phyloP scores from a whole-genome alignment of 2,113 vertebrate species.

The Atlantisia rogersi region DNA sequence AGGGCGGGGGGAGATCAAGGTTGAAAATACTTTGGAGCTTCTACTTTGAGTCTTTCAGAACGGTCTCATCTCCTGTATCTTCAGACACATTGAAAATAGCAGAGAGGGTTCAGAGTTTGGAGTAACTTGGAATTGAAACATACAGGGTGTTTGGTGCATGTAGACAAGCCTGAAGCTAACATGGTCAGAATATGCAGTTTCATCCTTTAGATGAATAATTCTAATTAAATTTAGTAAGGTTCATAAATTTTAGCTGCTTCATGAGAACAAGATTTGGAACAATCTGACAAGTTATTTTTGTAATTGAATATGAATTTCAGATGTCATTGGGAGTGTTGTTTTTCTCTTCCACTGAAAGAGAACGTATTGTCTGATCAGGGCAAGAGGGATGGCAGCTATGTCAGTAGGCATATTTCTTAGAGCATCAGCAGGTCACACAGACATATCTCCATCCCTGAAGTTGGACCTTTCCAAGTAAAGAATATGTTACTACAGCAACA shows the following conservation, averaged over 20 bases:
- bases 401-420: neutral
- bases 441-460: neutral
- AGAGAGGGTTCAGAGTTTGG: neutral
- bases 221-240: neutral
- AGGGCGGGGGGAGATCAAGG: neutral
- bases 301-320: neutral
- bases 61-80: neutral
- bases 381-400: neutral
- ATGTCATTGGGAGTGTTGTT: neutral
- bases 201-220: neutral
- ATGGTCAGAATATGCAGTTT: neutral
- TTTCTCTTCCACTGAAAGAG: neutral
- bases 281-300: conserved; percentile 7
- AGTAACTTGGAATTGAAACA: neutral
- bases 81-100: neutral
- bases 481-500: neutral
- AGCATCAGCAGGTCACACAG: neutral
- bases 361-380: accelerated
- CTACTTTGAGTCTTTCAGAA: neutral
- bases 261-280: neutral
- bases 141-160: neutral
- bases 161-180: neutral
- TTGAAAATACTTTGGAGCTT: neutral
- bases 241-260: neutral
- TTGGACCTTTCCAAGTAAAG: neutral